Base-by-base conservation (phyloP, 2,888 invertebrate genomes). In the Blastobasis adustella region DNA sequence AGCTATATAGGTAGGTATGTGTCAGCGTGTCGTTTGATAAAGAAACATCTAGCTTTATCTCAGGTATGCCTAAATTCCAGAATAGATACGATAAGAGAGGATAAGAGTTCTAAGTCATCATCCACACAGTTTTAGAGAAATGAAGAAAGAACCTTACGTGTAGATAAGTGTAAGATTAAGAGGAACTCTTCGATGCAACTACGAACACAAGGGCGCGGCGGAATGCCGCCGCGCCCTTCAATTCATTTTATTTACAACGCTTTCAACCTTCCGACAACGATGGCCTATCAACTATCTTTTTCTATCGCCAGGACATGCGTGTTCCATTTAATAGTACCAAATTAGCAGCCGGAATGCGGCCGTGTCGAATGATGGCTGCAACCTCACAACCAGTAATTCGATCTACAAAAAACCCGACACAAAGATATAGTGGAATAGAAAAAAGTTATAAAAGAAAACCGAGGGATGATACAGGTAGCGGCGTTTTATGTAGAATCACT, bases 391-490 rank as follows among this genome's bases (percentile, higher is more conserved):
- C 68, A 68, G 80, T 84, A 83, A 83, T 84, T 82, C 74, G 76
- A 85, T 83, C 74, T 69, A 65, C 61, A 75, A 76, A 84, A 77
- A 74, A 71, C 58, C 51, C 60, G 59, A 79, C 79, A 73, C 23
- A 83, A 75, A 71, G 70, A 70, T 68, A 76, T 72, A 69, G 68
- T 60, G 54, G 58, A 62, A 56, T 67, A 57, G 66, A 77, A 79
- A 83, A 79, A 75, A 71, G 49, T 52, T 49, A 70, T 69, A 78
- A 82, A 79, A 73, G 23, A 78, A 63, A 57, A 61, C 75, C 80
- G 73, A 73, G 83, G 83, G 83, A 79, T 81, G 82, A 74, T 69
- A 80, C 84, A 85, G 85, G 85, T 85, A 85, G 82, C 79, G 71
- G 62, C 60, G 67, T 73, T 76, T 66, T 70, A 58, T 67, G 66